A percentile compares a stretch with the other conserved stretches of the same genome.
phyloP scores from a whole-genome alignment of 2,888 invertebrate species.

The Chrysomela aeneicollis region DNA sequence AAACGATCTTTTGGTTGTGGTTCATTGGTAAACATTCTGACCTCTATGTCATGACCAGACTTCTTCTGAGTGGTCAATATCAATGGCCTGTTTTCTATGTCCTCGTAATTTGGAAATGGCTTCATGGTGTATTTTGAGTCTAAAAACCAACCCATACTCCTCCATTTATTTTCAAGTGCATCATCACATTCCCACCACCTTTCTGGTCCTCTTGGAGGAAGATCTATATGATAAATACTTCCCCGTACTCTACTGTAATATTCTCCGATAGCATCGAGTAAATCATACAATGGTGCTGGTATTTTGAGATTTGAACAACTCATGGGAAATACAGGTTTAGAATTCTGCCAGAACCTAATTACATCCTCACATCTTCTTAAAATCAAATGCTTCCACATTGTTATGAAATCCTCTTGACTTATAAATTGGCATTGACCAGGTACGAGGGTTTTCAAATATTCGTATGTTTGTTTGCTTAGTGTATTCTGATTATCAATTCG shows the following conservation, averaged over 20 bases:
- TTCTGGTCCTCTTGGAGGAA: not conserved
- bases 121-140: not conserved
- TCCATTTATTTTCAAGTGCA: not conserved
- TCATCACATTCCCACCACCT: not conserved
- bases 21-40: not conserved
- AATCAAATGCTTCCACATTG: not conserved
- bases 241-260: not conserved
- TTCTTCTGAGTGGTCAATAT: not conserved
- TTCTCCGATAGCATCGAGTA: not conserved
- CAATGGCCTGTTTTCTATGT: not conserved
- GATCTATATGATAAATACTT: not conserved
- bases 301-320: not conserved
- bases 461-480: not conserved
- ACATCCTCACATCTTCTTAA: not conserved
- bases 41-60: not conserved
- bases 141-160: not conserved
- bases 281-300: not conserved
- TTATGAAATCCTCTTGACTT: not conserved
- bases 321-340: too few species aligned
- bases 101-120: not conserved
- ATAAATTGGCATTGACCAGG: not conserved
- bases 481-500: not conserved
- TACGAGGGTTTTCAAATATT: not conserved
- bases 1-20: not conserved
- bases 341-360: not conserved